Evolutionary conservation across 1,140 invertebrate species (phyloP).

Genomic region (Bradysia coprophila): DNA sequence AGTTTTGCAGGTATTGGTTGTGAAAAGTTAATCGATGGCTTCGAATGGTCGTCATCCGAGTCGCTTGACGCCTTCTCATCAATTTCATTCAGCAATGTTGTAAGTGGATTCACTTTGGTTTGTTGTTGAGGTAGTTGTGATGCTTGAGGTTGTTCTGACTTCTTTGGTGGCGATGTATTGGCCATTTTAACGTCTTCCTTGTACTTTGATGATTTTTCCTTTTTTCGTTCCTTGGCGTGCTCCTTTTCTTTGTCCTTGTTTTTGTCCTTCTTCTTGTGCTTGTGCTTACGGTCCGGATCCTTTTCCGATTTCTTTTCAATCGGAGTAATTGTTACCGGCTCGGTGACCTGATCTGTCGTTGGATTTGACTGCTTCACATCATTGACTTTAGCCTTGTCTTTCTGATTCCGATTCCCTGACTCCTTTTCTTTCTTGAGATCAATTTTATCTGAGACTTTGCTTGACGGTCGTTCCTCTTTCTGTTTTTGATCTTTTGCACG

Average conservation of each 20-base stretch:
- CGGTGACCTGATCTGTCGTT: constrained; percentile 2
- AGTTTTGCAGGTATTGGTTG: constrained; percentile 5
- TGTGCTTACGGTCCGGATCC: constrained; percentile 29
- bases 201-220: constrained; percentile 19
- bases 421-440: constrained; percentile 2
- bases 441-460: neutral
- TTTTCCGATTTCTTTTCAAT: constrained; percentile 29
- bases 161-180: neutral
- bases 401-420: constrained; percentile 3
- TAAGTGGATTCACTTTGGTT: neutral
- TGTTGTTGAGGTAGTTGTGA: too few species aligned
- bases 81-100: neutral
- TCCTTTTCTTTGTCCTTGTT: constrained; percentile 24
- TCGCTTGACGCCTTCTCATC: constrained; percentile 1
- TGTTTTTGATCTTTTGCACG: constrained; percentile 12
- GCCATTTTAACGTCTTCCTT: constrained; percentile 19
- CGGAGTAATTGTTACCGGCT: neutral
- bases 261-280: constrained; percentile 38
- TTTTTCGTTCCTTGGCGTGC: constrained; percentile 16
- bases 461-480: neutral
- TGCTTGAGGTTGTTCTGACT: neutral
- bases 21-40: neutral
- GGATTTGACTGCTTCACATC: too few species aligned
- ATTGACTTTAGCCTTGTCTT: constrained; percentile 11
- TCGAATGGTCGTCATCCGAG: neutral